Evolutionary conservation across 1,140 invertebrate genomes (phyloP), one percentile per base, ranked within the genome.

Genomic region (Wasmannia auropunctata): DNA sequence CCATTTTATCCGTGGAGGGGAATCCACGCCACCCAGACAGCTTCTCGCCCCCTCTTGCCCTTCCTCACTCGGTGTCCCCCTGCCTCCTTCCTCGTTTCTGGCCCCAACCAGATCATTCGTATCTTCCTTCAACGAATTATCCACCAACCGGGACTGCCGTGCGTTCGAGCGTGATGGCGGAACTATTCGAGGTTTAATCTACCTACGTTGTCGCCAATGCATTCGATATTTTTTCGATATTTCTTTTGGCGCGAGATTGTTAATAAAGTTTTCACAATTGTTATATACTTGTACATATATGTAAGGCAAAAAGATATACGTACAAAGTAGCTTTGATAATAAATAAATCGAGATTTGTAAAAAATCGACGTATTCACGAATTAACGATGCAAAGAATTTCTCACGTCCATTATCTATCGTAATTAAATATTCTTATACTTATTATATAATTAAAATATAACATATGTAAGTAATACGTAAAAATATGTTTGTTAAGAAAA

Each of bases 141-240:
- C 90, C 83, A 86, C 92, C 92, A 92, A 92, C 93, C 92, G 91
- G 89, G 87, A 56, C 89, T 85, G 91, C 90, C 80, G 91, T 79
- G 92, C 91, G 87, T 74, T 94, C 91, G 85, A 92, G 90, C 91
- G 93, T 94, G 91, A 94, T 94, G 93, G 92, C 93, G 93, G 93
- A 92, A 89, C 84, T 67, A 63, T 62, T 54, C 74, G 43, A 63
- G n/a, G 81, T 84, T 84, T 84, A 77, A 51, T 43, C 81, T 65
- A 63, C 81, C 31, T 43, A 31, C 72, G 70, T 76, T 58, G 54
- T 84, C 56, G 25, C 14, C 40, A 46, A 58, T 77, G 22, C 40
- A 40, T 77, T 85, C 43, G 31, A 60, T 37, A 37, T 84, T 80
- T n/a, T 62, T 22, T 22, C 31, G 22, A 72, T 49, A 84, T 62